These are phyloP conservation scores for Stichodactyla helianthus DNA, from an alignment of 64 coral and sea anemone species.

Conservation along the genomic window DNA sequence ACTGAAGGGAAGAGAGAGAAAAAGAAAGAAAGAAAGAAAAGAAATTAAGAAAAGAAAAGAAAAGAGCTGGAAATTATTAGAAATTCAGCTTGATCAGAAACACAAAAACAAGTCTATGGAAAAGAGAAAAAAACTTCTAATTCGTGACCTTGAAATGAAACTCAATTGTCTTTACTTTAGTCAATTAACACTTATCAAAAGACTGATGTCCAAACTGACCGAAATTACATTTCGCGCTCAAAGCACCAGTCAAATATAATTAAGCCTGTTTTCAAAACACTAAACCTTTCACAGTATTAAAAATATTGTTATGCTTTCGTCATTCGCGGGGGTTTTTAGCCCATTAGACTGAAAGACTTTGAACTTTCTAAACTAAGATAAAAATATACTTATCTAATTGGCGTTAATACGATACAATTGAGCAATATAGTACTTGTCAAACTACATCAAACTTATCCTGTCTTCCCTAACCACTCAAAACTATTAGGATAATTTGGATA, in stretches of 20 bases:
- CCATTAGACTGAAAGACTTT: background rate
- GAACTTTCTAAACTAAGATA: background rate
- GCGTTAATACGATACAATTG: conserved; percentile 4
- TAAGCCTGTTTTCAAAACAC: conserved; percentile 1
- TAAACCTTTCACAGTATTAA: background rate
- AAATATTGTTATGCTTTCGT: background rate
- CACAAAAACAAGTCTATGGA: background rate
- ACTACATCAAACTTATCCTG: background rate
- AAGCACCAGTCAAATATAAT: background rate
- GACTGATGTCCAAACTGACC: background rate
- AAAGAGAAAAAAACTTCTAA: background rate
- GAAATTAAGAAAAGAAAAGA: background rate
- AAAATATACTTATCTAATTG: conserved; percentile 1
- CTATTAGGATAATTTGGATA: background rate
- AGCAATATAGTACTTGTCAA: background rate
- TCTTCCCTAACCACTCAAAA: background rate
- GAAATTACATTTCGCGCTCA: background rate
- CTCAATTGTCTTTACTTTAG: background rate
- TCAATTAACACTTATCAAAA: conserved; percentile 1
- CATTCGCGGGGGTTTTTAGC: background rate
- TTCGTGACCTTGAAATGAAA: background rate
- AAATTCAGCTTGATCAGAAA: background rate
- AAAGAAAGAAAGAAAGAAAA: background rate
- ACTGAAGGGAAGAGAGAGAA: no score
- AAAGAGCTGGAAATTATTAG: background rate